Base-by-base conservation (phyloP, 2,888 invertebrate genomes). In the Athrips mouffetella region DNA sequence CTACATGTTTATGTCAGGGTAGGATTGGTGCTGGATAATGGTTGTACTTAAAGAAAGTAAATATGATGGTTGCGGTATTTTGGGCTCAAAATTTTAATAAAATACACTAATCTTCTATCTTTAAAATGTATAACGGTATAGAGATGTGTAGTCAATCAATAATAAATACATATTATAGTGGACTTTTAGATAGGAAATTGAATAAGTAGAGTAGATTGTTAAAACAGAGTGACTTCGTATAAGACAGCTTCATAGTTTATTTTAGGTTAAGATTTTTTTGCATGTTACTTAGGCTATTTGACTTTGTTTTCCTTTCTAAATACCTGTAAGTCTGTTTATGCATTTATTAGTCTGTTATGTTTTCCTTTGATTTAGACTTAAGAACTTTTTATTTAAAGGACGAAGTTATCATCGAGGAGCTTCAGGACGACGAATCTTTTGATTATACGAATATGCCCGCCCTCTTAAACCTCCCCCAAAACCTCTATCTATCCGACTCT, bases 351-450 rank as follows among this genome's bases (percentile, higher is more conserved):
- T 60, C 59, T 67, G 52, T 61, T 67, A 53, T 57, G 50, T 53
- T 59, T 68, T 63, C 62, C 60, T 73, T 73, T 76, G 76, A 81
- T 80, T 60, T 80, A 83, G 79, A 85, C 80, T 75, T 76, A 80
- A 76, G 70, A 63, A 67, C 73, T 81, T 86, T 86, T 81, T 85
- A 86, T 86, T 89, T 89, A 81, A 89, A 89, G 89, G 89, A 76
- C 68, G 84, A 85, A 80, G 82, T 87, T 57, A 80, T 82, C 83
- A 82, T 84, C 82, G 89, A 88, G 76, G 89, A 89, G 76, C 74
- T 84, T 62, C 81, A 73, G 58, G 87, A 86, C 73, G 81, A 83
- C 76, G 84, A 87, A 76, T 67, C 59, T 69, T 71, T 78, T 73
- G 79, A 80, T 70, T 84, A 77, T 81, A 64, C 80, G 60, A 82